A percentile compares a stretch with the other conserved stretches of the same genome.
These are phyloP conservation scores for Volucella bombylans DNA, from an alignment of 2,888 invertebrate species.

Conservation along the genomic window DNA sequence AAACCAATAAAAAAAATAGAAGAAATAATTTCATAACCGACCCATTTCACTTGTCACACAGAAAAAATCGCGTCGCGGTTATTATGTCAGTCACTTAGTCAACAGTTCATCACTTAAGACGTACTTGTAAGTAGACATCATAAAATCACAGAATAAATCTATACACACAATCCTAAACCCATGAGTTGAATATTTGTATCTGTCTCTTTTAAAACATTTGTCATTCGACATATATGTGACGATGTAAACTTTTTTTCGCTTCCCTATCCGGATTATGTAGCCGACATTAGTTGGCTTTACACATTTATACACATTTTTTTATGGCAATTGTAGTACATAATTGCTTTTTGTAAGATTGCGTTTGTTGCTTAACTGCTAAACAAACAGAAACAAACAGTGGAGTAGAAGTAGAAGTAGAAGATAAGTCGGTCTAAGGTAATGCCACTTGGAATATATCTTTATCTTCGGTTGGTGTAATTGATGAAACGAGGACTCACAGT, in stretches of 20 bases:
- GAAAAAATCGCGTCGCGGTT: constrained; percentile 6
- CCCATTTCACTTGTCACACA: constrained; percentile 41
- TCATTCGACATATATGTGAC: constrained; percentile 41
- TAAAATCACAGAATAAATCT: constrained; percentile 49
- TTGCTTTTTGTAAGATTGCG: constrained; percentile 56
- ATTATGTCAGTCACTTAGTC: constrained; percentile 57
- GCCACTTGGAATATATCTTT: constrained; percentile 22
- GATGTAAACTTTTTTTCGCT: constrained; percentile 35
- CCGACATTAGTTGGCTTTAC: constrained; percentile 24
- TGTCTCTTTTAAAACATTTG: constrained; percentile 51
- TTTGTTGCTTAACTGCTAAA: constrained; percentile 42
- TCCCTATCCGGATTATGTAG: constrained; percentile 29
- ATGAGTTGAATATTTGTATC: constrained; percentile 31
- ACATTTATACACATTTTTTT: constrained; percentile 17
- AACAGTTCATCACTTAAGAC: constrained; percentile 60
- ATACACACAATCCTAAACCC: constrained; percentile 3
- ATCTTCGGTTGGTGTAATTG: constrained; percentile 22
- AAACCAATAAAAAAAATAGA: not conserved
- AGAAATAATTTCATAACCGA: constrained; percentile 42
- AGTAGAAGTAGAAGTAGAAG: constrained; percentile 33
- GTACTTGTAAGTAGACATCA: constrained; percentile 62
- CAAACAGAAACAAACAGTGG: constrained; percentile 17
- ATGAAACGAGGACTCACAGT: not conserved
- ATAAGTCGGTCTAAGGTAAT: constrained; percentile 21
- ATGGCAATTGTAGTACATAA: constrained; percentile 59